These are phyloP conservation scores for Hedya salicella DNA, from an alignment of 2,888 invertebrate species.

Conservation along the genomic window DNA sequence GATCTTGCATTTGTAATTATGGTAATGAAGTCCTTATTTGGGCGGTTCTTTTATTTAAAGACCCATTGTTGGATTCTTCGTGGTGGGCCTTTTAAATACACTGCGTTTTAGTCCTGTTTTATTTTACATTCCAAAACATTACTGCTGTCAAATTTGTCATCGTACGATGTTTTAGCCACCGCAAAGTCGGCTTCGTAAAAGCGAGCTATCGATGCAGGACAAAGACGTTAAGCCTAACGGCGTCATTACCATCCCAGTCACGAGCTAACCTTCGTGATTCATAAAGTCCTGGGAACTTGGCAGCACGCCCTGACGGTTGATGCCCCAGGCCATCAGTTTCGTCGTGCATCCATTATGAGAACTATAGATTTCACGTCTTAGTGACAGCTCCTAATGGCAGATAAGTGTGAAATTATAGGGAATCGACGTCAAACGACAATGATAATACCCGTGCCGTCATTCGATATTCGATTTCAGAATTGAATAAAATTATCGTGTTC, in stretches of 20 bases:
- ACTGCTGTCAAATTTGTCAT: slow-evolving; percentile 12
- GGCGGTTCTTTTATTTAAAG: slow-evolving; percentile 53
- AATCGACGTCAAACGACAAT: neutral
- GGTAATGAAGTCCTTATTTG: slow-evolving; percentile 63
- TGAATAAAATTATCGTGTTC: slow-evolving; percentile 19
- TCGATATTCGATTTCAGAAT: slow-evolving; percentile 21
- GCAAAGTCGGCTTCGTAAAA: slow-evolving; percentile 49
- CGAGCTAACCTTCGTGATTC: slow-evolving; percentile 57
- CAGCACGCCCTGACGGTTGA: slow-evolving; percentile 46
- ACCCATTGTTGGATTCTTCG: slow-evolving; percentile 52
- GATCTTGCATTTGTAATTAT: slow-evolving; percentile 56
- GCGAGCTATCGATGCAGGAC: slow-evolving; percentile 49
- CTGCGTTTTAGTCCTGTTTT: slow-evolving; percentile 28
- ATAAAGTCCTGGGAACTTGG: slow-evolving; percentile 54
- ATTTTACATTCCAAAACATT: slow-evolving; percentile 17
- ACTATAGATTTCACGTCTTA: slow-evolving; percentile 30
- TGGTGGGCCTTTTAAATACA: slow-evolving; percentile 50
- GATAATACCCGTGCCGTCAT: slow-evolving; percentile 22
- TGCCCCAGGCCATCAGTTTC: slow-evolving; percentile 45
- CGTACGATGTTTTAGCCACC: neutral
- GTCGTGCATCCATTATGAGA: slow-evolving; percentile 36
- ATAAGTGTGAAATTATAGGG: slow-evolving; percentile 37
- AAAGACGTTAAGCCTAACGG: slow-evolving; percentile 55
- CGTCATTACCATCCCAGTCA: slow-evolving; percentile 60
- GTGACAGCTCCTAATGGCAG: slow-evolving; percentile 38